Percentiles rank a stretch among this genome's conserved stretches.
Conservation (phyloP, 1,140 invertebrate genomes). For the Habropoda laboriosa region DNA sequence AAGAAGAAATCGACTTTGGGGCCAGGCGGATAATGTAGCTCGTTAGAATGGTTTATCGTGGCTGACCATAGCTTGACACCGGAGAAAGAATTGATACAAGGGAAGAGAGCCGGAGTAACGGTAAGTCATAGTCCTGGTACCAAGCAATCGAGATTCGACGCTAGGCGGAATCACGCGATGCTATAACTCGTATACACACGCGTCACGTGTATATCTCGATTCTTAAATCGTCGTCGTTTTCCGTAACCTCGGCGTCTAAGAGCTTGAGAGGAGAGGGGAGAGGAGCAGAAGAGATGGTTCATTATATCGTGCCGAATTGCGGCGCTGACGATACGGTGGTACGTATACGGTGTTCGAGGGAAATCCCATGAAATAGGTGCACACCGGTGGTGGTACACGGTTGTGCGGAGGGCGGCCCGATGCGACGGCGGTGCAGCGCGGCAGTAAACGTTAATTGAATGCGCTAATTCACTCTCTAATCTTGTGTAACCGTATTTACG, state of each 20-base stretch:
- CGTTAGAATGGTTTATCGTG: constrained; percentile 8
- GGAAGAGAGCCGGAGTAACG: constrained; percentile 24
- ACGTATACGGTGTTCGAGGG: constrained; percentile 30
- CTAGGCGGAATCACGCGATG: constrained; percentile 38
- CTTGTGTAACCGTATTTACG: constrained; percentile 75
- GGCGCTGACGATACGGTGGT: constrained; percentile 41
- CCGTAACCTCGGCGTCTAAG: constrained; percentile 8
- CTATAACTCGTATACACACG: constrained; percentile 47
- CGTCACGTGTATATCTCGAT: constrained; percentile 22
- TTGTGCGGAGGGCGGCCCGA: constrained; percentile 6
- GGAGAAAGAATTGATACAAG: background rate
- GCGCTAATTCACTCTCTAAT: constrained; percentile 77
- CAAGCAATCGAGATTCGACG: constrained; percentile 22
- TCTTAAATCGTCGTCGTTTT: constrained; percentile 44
- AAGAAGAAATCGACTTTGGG: too few species aligned
- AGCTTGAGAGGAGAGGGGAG: background rate
- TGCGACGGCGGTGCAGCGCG: constrained; percentile 37
- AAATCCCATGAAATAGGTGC: constrained; percentile 75
- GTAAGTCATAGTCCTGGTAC: constrained; percentile 4
- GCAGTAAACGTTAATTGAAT: constrained; percentile 79
- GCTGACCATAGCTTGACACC: too few species aligned
- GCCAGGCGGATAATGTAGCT: constrained; percentile 1
- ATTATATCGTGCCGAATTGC: constrained; percentile 55
- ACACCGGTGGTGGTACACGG: background rate
- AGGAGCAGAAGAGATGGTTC: too few species aligned